Percentiles rank a stretch among this genome's conserved stretches.
These are phyloP conservation scores for Meiosimyza decipiens DNA, from an alignment of 2,888 invertebrate species.

Conservation along the genomic window DNA sequence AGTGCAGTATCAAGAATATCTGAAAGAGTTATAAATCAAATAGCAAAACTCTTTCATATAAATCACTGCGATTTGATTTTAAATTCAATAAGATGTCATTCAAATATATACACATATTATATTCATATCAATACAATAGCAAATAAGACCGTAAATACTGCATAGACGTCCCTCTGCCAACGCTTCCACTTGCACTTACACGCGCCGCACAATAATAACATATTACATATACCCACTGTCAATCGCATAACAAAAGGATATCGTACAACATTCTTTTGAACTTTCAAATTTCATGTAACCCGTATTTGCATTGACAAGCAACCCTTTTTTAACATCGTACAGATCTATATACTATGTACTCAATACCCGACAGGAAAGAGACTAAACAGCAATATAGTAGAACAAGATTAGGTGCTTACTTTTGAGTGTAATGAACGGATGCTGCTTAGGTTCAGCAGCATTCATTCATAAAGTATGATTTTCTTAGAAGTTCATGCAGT, in stretches of 20 bases:
- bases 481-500: too few species aligned
- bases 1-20: too few species aligned
- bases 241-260: background rate
- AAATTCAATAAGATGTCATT: background rate
- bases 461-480: too few species aligned
- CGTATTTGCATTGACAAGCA: background rate
- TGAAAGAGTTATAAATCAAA: too few species aligned
- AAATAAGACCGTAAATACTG: background rate
- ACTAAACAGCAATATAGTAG: too few species aligned
- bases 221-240: background rate
- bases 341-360: background rate
- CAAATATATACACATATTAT: background rate
- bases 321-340: background rate
- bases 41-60: too few species aligned
- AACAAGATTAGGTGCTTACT: too few species aligned
- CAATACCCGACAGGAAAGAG: background rate
- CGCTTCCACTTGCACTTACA: too few species aligned
- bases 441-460: too few species aligned
- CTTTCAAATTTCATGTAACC: background rate
- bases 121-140: background rate
- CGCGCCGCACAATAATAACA: too few species aligned
- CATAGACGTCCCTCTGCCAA: background rate
- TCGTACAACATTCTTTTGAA: constrained; percentile 3
- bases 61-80: too few species aligned
- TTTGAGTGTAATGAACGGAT: too few species aligned